phyloP scores from a whole-genome alignment of 2,888 invertebrate genomes.

The Ferrisia virgata region DNA sequence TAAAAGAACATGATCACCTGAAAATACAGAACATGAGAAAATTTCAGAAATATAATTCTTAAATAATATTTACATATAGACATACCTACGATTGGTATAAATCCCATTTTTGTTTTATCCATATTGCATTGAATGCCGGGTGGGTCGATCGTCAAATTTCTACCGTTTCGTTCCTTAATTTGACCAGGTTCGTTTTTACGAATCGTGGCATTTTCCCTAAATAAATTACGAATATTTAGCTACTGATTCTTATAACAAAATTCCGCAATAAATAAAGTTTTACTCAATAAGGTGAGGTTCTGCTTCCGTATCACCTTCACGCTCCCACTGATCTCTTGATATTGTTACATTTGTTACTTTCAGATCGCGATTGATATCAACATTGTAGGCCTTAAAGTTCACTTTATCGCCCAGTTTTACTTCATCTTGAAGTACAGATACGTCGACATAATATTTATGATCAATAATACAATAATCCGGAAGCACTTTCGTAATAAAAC shows the following conservation, averaged over 20 bases:
- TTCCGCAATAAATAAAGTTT: background rate
- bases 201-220: background rate
- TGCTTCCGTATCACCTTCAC: background rate
- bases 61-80: background rate
- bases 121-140: background rate
- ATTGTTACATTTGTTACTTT: conserved; percentile 9
- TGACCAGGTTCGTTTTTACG: background rate
- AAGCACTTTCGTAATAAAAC: background rate
- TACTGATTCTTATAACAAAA: background rate
- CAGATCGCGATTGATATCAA: background rate
- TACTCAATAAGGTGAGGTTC: background rate
- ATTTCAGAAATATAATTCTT: background rate
- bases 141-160: background rate
- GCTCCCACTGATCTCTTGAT: background rate
- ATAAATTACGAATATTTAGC: background rate
- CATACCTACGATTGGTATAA: conserved; percentile 28
- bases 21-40: background rate
- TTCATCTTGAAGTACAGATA: background rate
- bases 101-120: background rate
- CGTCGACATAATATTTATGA: conserved; percentile 17
- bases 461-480: conserved; percentile 33
- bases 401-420: conserved; percentile 19
- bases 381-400: background rate
- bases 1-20: conserved; percentile 22
- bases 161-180: background rate